Evolutionary conservation across 2,113 vertebrate species (phyloP), one percentile per base, ranked within the genome.

Genomic region (Hassar affinis): DNA sequence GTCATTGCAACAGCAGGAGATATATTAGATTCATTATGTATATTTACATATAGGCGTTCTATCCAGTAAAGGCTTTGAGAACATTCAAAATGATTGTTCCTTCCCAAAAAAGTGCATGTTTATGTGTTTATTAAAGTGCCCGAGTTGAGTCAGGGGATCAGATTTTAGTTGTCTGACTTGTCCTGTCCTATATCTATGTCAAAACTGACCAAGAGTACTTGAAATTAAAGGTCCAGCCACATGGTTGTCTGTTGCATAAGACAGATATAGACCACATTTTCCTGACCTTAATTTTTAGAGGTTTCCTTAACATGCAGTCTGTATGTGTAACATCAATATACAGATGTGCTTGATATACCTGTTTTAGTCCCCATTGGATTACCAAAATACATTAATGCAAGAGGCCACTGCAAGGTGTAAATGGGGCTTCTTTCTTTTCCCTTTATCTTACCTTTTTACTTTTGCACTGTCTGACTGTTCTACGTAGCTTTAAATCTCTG

Each of bases 401-500:
- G 30, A 35, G 15, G 30, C 7, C n/a, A 15, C 27, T 62, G 59
- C 27, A 30, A 62, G 59, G 12, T 62, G 4, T 66, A 66, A 35
- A 66, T 30, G 59, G 59, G n/a, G 1, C 27, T 30, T 66, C 61
- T 61, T 61, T 61, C n/a, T 61, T 27, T 10, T 27, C 11, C 5
- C 27, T 30, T 33, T 14, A 79, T 47, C 57, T 59, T 25, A 64
- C 33, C 52, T 54, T 45, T 25, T 81, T 52, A 2, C 0, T 45
- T 61, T 74, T 11, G 0, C 22, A 38, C 12, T 27, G 42, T 62
- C 17, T 71, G 27, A 33, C 78, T 76, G 38, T 81, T 85, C 49
- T 54, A 45, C 71, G 56, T 71, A 80, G 68, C 56, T 25, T 75
- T 66, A 77, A 80, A 80, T 64, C 71, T 79, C 47, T 57, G 35